Percentiles rank a stretch among this genome's conserved stretches.
phyloP scores from a whole-genome alignment of 2,888 invertebrate species.

The Papilio elwesi region DNA sequence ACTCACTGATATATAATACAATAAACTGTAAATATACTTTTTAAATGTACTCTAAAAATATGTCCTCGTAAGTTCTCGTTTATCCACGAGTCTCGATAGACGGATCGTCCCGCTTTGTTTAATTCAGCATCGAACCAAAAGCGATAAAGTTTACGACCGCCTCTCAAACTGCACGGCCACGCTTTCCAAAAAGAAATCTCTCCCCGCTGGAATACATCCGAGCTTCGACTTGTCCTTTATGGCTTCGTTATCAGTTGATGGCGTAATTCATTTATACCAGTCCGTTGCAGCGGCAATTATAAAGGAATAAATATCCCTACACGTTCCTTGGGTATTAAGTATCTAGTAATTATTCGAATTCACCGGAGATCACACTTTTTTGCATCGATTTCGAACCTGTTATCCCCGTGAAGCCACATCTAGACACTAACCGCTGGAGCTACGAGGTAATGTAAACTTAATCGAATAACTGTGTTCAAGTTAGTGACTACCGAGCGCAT shows the following conservation, averaged over 20 bases:
- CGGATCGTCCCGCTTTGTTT: conserved; percentile 47
- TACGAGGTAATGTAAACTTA: conserved; percentile 12
- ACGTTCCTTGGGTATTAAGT: conserved; percentile 25
- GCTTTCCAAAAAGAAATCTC: conserved; percentile 75
- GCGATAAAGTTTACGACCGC: conserved; percentile 76
- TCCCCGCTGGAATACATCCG: conserved; percentile 56
- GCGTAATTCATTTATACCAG: conserved; percentile 51
- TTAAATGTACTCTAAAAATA: conserved; percentile 11
- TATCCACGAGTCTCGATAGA: conserved; percentile 3
- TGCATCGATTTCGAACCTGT: not conserved
- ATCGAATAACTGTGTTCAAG: conserved; percentile 9
- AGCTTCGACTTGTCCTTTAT: conserved; percentile 50
- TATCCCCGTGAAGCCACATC: not conserved
- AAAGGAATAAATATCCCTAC: conserved; percentile 39
- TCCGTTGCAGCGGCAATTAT: conserved; percentile 46
- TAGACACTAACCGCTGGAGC: not conserved
- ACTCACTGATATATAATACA: not conserved
- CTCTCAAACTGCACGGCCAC: conserved; percentile 69
- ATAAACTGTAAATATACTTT: not conserved
- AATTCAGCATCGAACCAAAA: conserved; percentile 63
- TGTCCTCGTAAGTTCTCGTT: conserved; percentile 13
- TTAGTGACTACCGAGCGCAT: not conserved
- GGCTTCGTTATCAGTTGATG: conserved; percentile 56
- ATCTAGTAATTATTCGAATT: no score
- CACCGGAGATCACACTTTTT: not conserved